Base-by-base conservation (phyloP, 2,888 invertebrate genomes). In the Siphonodentalium dalli region DNA sequence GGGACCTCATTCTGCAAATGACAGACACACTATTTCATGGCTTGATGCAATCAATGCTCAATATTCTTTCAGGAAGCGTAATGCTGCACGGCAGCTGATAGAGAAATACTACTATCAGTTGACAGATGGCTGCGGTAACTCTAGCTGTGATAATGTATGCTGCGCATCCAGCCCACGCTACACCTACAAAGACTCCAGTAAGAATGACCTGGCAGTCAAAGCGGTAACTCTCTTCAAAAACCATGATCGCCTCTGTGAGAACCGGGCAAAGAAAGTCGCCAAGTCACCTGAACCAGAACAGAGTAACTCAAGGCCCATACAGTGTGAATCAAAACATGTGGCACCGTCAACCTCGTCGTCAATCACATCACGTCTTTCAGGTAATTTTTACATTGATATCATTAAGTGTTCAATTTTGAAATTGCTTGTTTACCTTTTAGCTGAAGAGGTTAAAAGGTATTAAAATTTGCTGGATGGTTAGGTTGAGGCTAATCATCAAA, bases 61-160 rank as follows among this genome's bases (percentile, higher is more conserved):
- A n/a, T 38, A 27, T 28, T 27, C 43, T 56, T 64, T 7, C 58
- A 81, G 80, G 74, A 82, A 81, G 65, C 69, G 81, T 52, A 75
- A 75, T 50, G 85, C 85, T 65, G 93, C 92, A 34, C 91, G 89
- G 82, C 72, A 77, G 63, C 85, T 93, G 62, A 94, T 95, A 65
- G 92, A 93, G 83, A 87, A 91, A 74, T 95, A 94, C 83, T 94
- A 94, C 82, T 92, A 91, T 83, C 93, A 95, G 84, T 84, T 95
- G 63, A 88, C 90, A 35, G 91, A 93, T 80, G 95, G 95, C 68
- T 95, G 95, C 83, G 94, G 95, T 23, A 91, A 92, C 82, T 85
- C 88, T n/a, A 86, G 87, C 71, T 95, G 95, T 83, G 87, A 87
- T 74, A 95, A 95, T 84, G 87, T 87, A 75, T 87, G 89, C 80